phyloP scores from a whole-genome alignment of 2,113 vertebrate genomes.

The Takifugu flavidus region DNA sequence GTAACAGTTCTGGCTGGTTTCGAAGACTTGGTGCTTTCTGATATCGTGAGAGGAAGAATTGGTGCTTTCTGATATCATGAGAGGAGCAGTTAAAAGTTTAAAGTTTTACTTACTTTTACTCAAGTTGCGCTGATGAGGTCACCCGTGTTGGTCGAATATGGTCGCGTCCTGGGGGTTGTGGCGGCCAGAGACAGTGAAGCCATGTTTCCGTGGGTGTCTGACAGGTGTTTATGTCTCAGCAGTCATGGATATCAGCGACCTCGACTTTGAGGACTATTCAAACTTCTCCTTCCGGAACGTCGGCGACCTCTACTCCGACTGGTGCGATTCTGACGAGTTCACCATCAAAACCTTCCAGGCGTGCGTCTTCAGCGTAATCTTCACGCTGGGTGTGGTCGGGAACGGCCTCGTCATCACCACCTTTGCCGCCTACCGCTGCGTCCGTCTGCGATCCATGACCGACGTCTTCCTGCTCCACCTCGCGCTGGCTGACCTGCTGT shows the following conservation, averaged over 20 bases:
- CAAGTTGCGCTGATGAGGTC: too few relatives aligned
- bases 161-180: too few relatives aligned
- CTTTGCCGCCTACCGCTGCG: constrained; percentile 72
- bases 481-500: constrained; percentile 85
- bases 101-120: too few relatives aligned
- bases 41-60: constrained; percentile 9
- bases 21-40: constrained; percentile 21
- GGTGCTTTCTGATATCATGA: constrained; percentile 4
- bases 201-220: not conserved
- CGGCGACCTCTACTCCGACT: not conserved
- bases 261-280: too few relatives aligned
- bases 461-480: constrained; percentile 87
- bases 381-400: constrained; percentile 77
- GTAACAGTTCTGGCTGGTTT: not conserved
- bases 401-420: constrained; percentile 88
- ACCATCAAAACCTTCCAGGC: constrained; percentile 78
- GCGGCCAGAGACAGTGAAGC: not conserved
- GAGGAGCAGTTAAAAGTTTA: too few relatives aligned
- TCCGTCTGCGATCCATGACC: constrained; percentile 74
- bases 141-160: not conserved
- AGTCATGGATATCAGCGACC: not conserved
- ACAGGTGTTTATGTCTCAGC: not conserved
- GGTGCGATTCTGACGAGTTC: constrained; percentile 69
- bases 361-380: constrained; percentile 74
- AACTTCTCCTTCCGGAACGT: not conserved